Base-by-base conservation (phyloP, 2,888 invertebrate genomes). In the Sphaerophoria rueppellii region DNA sequence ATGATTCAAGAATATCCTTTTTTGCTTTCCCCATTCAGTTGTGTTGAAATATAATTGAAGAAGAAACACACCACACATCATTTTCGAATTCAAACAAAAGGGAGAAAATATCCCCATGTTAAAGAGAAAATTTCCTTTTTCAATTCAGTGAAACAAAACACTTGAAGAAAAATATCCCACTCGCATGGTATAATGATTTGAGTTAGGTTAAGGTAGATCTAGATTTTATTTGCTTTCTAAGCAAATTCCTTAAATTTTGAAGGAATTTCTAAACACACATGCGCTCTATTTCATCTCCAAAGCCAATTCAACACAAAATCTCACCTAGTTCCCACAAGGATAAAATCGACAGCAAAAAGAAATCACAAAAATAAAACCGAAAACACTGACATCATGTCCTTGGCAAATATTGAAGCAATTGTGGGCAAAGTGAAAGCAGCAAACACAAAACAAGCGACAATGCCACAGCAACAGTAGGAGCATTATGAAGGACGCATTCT, bases 311-410 rank as follows among this genome's bases (percentile, higher is more conserved):
- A 67, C 54, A 69, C 12, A 40, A 16, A 76, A 72, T 61, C 48
- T 82, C 71, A 82, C 76, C 81, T 72, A 76, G 48, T 82, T 76
- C 71, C 58, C 81, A 72, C 71, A 67, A 76, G 74, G 54, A 79
- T 74, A 50, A 70, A 63, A 75, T 63, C 35, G 14, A 50, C 61
- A 55, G 58, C n/a, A 12, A 50, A 43, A 37, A n/a, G n/a, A 61
- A 32, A 32, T 24, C 12, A 67, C 40, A 54, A 54, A 54, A 9
- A 43, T 46, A 52, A 40, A 54, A 63, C 52, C 14, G 37, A 60
- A 61, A 71, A 76, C 81, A 76, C 76, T 76, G 35, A 48, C 37
- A 61, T 72, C 46, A 69, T 67, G 81, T 82, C 81, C 81, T 76
- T 76, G 76, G 24, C 24, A 2, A 24, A 24, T 24, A 24, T 60